phyloP scores from a whole-genome alignment of 2,113 vertebrate species.

The Puffinus mauretanicus region DNA sequence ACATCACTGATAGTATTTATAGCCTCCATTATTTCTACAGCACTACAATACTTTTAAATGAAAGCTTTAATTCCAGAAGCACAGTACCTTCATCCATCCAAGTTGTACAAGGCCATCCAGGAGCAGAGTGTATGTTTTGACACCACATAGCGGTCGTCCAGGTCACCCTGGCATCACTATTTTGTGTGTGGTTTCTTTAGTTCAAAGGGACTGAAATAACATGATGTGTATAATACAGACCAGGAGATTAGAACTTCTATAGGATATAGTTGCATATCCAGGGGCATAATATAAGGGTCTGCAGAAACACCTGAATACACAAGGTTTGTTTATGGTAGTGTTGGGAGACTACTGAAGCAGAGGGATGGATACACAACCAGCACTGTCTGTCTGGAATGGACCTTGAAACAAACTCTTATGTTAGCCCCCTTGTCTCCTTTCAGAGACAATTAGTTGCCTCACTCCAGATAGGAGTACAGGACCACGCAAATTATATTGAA shows the following conservation, averaged over 20 bases:
- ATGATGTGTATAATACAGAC: neutral
- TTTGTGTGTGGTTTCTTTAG: neutral
- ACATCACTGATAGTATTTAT: neutral
- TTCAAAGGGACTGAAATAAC: neutral
- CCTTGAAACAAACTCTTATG: neutral
- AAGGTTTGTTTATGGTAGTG: neutral
- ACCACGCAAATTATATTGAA: neutral
- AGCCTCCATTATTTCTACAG: neutral
- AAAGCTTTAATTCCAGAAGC: neutral
- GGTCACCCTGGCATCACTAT: neutral
- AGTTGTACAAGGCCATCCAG: neutral
- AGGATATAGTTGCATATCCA: neutral
- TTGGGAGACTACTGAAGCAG: neutral
- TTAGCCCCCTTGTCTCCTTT: neutral
- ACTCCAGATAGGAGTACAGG: neutral
- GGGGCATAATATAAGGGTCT: neutral
- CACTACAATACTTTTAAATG: neutral
- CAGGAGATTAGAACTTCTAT: neutral
- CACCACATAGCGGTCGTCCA: neutral
- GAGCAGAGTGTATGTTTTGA: neutral
- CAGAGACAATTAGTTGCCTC: neutral
- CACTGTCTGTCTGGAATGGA: neutral
- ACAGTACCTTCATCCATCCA: neutral
- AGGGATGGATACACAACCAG: neutral
- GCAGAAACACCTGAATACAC: neutral